Percentiles rank a stretch among this genome's conserved stretches.
These are phyloP conservation scores for Catagonus wagneri DNA, from an alignment of 2,113 vertebrate species.

Conservation along the genomic window DNA sequence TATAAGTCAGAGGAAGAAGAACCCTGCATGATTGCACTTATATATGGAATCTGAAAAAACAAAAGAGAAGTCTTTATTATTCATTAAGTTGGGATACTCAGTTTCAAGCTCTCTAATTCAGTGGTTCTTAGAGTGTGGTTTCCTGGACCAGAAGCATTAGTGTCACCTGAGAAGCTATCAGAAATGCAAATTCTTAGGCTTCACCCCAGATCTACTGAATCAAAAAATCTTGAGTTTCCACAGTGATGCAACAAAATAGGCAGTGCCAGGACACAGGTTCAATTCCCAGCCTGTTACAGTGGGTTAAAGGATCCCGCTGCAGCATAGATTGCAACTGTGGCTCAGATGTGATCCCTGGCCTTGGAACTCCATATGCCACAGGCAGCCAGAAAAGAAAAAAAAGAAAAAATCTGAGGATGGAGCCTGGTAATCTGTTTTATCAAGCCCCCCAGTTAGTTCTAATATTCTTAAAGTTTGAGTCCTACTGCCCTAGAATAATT, in stretches of 20 bases:
- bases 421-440: background rate
- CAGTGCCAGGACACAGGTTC: too few relatives aligned
- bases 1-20: background rate
- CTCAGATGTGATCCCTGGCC: too few relatives aligned
- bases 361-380: too few relatives aligned
- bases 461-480: background rate
- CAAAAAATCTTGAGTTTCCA: background rate
- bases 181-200: background rate
- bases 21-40: background rate
- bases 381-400: too few relatives aligned
- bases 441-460: background rate
- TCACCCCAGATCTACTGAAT: background rate
- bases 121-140: background rate
- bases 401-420: background rate
- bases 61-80: background rate
- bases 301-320: too few relatives aligned
- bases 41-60: background rate
- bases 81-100: background rate
- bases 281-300: too few relatives aligned
- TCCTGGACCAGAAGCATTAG: background rate
- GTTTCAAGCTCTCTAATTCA: background rate
- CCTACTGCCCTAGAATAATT: background rate
- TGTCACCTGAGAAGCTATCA: conserved; percentile 1
- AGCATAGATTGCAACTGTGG: too few relatives aligned
- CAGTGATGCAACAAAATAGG: too few relatives aligned